Evolutionary conservation across 2,888 invertebrate species (phyloP).

Genomic region (Drosophila kambysellisi): DNA sequence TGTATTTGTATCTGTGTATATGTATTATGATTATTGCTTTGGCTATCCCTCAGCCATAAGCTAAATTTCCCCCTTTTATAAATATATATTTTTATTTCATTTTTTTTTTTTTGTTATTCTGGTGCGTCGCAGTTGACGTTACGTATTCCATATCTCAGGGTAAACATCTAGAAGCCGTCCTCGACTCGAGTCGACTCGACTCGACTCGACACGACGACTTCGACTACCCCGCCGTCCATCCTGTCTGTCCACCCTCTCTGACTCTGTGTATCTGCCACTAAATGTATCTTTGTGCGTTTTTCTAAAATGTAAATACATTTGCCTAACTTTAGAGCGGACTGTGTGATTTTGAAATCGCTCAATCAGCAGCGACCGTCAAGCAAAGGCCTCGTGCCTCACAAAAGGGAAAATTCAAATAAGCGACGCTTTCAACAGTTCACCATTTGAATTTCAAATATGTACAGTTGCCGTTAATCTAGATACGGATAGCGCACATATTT

Average conservation of each 20-base stretch:
- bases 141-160: conserved; percentile 66
- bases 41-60: conserved; percentile 52
- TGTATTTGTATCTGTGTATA: conserved; percentile 39
- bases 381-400: conserved; percentile 17
- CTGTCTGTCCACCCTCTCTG: conserved; percentile 7
- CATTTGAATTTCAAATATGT: conserved; percentile 76
- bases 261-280: conserved; percentile 42
- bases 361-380: conserved; percentile 40
- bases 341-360: conserved; percentile 65
- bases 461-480: conserved; percentile 66
- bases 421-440: conserved; percentile 59
- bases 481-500: conserved; percentile 54
- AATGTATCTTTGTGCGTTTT: conserved; percentile 64
- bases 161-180: conserved; percentile 59
- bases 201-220: not conserved
- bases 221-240: conserved; percentile 13
- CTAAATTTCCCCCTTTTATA: conserved; percentile 56
- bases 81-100: not conserved
- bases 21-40: conserved; percentile 67
- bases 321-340: conserved; percentile 74
- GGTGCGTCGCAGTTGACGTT: conserved; percentile 45
- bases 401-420: conserved; percentile 70
- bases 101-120: not conserved
- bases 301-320: conserved; percentile 80
- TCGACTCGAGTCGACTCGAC: conserved; percentile 31